Evolutionary conservation across 2,888 invertebrate species (phyloP).

Genomic region (Labia minor): DNA sequence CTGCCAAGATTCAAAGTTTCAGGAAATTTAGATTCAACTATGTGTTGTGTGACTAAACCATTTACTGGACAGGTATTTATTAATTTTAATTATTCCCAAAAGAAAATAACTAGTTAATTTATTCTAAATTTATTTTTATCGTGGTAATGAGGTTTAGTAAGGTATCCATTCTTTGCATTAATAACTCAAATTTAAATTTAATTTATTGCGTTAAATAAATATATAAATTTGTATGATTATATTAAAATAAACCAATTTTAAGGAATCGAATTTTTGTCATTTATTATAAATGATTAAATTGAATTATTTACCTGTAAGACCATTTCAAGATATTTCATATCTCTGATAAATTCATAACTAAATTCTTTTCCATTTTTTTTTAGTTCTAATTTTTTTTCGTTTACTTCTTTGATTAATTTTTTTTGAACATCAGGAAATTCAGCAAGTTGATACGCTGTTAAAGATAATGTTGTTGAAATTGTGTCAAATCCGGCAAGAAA

Average conservation of each 20-base stretch:
- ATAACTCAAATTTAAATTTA: too few species aligned
- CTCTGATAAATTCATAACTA: neutral
- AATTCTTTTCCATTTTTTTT: neutral
- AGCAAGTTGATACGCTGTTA: neutral
- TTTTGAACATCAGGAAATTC: neutral
- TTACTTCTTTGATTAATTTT: neutral
- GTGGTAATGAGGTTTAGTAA: too few species aligned
- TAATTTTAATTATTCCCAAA: too few species aligned
- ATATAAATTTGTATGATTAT: too few species aligned
- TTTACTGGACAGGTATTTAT: constrained; percentile 67
- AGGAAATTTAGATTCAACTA: constrained; percentile 71
- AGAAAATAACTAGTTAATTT: too few species aligned
- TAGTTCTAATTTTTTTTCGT: neutral
- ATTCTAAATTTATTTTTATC: too few species aligned
- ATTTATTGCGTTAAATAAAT: too few species aligned
- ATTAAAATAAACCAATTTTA: too few species aligned
- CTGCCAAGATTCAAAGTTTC: constrained; percentile 76
- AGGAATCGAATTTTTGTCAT: too few species aligned
- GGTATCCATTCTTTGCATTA: too few species aligned
- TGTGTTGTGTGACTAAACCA: constrained; percentile 74
- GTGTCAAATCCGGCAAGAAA: neutral
- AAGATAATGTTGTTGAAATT: neutral
- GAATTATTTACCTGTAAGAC: neutral
- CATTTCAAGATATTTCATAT: neutral
- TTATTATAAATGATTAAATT: too few species aligned